Base-by-base conservation (phyloP, 2,113 vertebrate genomes). In the Psittacula cyanocephala region DNA sequence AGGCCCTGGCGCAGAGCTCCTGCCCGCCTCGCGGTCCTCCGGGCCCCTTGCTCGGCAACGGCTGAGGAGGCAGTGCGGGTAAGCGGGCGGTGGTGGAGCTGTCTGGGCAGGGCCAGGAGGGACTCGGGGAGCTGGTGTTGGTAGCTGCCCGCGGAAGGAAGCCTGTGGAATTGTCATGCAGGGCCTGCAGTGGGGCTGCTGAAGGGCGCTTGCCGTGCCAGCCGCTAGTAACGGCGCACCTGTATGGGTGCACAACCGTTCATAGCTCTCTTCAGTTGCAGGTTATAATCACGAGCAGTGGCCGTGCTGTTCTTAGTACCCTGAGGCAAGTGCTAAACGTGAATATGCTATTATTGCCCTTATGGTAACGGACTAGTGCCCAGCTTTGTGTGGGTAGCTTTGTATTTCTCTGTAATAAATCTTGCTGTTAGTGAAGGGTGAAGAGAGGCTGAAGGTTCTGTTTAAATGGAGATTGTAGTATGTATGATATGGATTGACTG, bases 251-350 rank as follows among this genome's bases (percentile, higher is more conserved):
- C 5, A 2, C 22, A 44, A 4, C 3, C 6, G 0, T 28, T 29
- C 53, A 2, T 4, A 31, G 14, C 18, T 35, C 13, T 67, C 8
- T 16, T 24, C 15, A 16, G 10, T 1, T 70, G n/a, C 16, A 17
- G 0, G 17, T 57, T 47, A 9, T 1, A 16, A 17, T 27, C 9
- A 3, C 1, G 7, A 31, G 12, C 39, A 35, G 19, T 3, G 8
- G 13, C 28, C 15, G 0, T 44, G 5, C 29, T 6, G 0, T 29
- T 50, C 41, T 17, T 39, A 5, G 10, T 22, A 10, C 17, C 49
- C 22, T 6, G 28, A 22, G 7, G 41, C 18, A 22, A 19, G 22
- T 12, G 37, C 12, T 74, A 17, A 72, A 76, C 20, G 13, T 60
- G 29, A 39, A 2, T 28, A 4, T 46, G 29, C 24, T 31, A 31